A percentile compares a stretch with the other conserved stretches of the same genome.
Conservation (phyloP, 2,888 invertebrate genomes). For the Tetanocera ferruginea region DNA sequence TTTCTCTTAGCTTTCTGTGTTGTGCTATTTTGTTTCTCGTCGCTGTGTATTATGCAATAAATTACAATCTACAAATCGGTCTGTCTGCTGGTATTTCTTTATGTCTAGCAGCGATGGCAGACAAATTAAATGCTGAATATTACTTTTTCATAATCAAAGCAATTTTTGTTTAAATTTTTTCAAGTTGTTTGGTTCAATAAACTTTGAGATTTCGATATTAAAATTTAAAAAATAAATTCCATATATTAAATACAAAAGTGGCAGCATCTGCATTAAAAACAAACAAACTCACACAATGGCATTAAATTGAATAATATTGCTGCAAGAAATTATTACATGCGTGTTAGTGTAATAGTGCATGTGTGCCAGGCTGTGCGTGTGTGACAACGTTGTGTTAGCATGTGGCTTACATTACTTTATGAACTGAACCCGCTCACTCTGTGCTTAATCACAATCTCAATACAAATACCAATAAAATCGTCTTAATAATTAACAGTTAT, state of each 20-base stretch:
- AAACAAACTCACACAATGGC: background rate
- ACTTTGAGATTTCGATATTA: background rate
- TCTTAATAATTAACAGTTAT: constrained; percentile 48
- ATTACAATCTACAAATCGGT: background rate
- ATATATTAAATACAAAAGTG: background rate
- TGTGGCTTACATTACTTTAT: too few relatives aligned
- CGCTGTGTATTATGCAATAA: background rate
- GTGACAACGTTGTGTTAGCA: too few relatives aligned
- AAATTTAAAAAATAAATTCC: background rate
- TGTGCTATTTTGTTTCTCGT: background rate
- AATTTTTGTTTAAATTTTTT: background rate
- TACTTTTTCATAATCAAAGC: background rate
- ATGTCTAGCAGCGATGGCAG: constrained; percentile 7
- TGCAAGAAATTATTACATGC: background rate
- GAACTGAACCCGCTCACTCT: too few relatives aligned
- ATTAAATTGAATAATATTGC: background rate
- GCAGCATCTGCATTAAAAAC: background rate
- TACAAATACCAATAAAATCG: background rate
- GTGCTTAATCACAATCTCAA: too few relatives aligned
- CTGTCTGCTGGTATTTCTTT: background rate
- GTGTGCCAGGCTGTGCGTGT: too few relatives aligned
- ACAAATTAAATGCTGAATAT: background rate
- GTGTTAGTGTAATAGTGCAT: too few relatives aligned
- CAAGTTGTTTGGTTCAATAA: background rate
- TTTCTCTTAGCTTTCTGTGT: background rate